These are phyloP conservation scores for Hypomecis punctinalis DNA, from an alignment of 2,888 invertebrate genomes.

Conservation along the genomic window DNA sequence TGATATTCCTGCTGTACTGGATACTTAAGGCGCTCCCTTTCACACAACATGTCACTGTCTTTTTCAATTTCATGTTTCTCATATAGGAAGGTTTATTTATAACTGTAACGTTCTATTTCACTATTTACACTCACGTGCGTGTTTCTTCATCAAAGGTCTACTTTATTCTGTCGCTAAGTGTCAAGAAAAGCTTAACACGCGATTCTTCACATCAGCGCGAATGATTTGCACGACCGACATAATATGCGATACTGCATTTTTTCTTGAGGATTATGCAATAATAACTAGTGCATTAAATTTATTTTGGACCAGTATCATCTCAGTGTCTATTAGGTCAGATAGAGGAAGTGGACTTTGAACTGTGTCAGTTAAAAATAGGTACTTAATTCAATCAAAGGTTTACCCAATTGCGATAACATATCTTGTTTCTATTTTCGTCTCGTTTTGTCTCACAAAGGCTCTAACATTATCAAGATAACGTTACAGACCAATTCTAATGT, in stretches of 20 bases:
- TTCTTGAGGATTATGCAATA: conserved; percentile 64
- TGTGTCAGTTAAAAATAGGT: conserved; percentile 2
- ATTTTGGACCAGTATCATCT: conserved; percentile 44
- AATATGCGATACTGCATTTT: conserved; percentile 63
- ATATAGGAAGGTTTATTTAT: conserved; percentile 34
- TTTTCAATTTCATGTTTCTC: conserved; percentile 77
- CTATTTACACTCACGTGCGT: conserved; percentile 62
- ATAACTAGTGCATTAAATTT: conserved; percentile 60
- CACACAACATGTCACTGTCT: conserved; percentile 73
- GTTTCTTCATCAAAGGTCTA: conserved; percentile 59
- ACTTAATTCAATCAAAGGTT: conserved; percentile 9
- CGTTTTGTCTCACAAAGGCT: conserved; percentile 3
- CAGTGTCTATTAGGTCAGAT: conserved; percentile 12
- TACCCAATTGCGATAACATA: conserved; percentile 18
- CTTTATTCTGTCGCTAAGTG: conserved; percentile 64
- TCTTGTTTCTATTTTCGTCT: conserved; percentile 10
- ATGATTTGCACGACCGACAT: conserved; percentile 71
- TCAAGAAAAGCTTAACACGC: conserved; percentile 60
- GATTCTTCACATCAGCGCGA: conserved; percentile 70
- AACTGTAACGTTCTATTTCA: conserved; percentile 45
- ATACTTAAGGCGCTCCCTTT: conserved; percentile 71
- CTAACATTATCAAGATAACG: not conserved
- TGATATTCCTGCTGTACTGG: conserved; percentile 57
- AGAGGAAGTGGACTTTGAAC: conserved; percentile 26
- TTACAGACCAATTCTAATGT: no score